Conservation (phyloP, 2,113 vertebrate species). For the Seriola rivoliana region DNA sequence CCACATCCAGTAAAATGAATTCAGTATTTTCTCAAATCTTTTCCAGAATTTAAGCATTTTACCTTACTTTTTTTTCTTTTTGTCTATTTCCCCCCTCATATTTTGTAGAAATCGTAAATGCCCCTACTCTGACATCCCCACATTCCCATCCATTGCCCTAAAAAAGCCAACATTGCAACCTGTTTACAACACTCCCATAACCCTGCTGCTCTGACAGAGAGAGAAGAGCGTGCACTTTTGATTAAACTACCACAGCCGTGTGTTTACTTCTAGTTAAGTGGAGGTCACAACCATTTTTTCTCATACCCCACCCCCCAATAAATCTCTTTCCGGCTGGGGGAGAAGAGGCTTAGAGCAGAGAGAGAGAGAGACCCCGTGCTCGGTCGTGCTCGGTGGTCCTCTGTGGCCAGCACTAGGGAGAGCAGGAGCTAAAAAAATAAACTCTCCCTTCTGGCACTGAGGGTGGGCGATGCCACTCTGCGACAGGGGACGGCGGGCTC, state of each 20-base stretch:
- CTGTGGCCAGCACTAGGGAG: constrained; percentile 84
- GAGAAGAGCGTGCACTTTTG: constrained; percentile 67
- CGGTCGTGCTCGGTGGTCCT: constrained; percentile 95
- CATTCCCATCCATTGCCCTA: constrained; percentile 17
- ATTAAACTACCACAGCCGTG: constrained; percentile 77
- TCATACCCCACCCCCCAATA: constrained; percentile 78
- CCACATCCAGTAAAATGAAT: background rate
- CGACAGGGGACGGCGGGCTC: constrained; percentile 86
- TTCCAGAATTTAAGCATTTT: background rate
- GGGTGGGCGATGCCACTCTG: constrained; percentile 96
- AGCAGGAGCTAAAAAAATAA: constrained; percentile 93
- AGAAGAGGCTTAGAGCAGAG: constrained; percentile 84
- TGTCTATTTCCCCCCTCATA: background rate
- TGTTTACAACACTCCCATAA: constrained; percentile 69
- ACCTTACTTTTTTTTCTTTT: background rate
- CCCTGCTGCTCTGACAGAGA: constrained; percentile 73
- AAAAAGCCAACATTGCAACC: constrained; percentile 47
- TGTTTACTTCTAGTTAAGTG: constrained; percentile 83
- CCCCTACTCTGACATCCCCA: constrained; percentile 10
- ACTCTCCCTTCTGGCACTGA: constrained; percentile 93
- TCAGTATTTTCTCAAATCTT: background rate
- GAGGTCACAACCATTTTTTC: constrained; percentile 82
- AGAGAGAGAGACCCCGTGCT: constrained; percentile 79
- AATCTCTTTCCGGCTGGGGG: constrained; percentile 77
- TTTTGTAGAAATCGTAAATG: constrained; percentile 11